These are phyloP conservation scores for Ciconia boyciana DNA, from an alignment of 2,113 vertebrate genomes.

Conservation along the genomic window DNA sequence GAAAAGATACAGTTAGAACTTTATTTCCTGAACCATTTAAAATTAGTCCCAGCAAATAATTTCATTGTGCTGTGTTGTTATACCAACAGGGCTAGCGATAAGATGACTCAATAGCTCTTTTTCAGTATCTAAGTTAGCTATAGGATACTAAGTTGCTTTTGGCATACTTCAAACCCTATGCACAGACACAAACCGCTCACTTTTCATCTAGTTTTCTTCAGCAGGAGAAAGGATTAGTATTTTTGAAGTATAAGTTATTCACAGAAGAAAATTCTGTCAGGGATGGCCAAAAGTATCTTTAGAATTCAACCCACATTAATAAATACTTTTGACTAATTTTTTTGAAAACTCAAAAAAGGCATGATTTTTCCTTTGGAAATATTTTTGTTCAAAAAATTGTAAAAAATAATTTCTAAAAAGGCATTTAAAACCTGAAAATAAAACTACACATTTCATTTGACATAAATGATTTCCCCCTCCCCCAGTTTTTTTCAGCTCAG, in stretches of 20 bases:
- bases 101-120: background rate
- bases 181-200: background rate
- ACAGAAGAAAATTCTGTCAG: background rate
- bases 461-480: background rate
- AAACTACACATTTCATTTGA: background rate
- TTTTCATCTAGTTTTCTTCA: background rate
- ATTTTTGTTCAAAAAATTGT: background rate
- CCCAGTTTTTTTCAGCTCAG: background rate
- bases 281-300: background rate
- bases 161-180: background rate
- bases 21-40: background rate
- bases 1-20: background rate
- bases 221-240: background rate
- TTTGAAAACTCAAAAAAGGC: background rate
- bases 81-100: background rate
- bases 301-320: background rate
- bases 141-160: background rate
- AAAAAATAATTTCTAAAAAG: background rate
- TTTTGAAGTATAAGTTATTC: background rate
- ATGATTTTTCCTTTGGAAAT: background rate
- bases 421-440: background rate
- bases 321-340: background rate
- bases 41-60: background rate
- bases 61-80: background rate
- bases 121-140: background rate